Percentiles rank a stretch among this genome's conserved stretches.
These are phyloP conservation scores for Cryptosula pallasiana DNA, from an alignment of 2,888 invertebrate species.

Conservation along the genomic window DNA sequence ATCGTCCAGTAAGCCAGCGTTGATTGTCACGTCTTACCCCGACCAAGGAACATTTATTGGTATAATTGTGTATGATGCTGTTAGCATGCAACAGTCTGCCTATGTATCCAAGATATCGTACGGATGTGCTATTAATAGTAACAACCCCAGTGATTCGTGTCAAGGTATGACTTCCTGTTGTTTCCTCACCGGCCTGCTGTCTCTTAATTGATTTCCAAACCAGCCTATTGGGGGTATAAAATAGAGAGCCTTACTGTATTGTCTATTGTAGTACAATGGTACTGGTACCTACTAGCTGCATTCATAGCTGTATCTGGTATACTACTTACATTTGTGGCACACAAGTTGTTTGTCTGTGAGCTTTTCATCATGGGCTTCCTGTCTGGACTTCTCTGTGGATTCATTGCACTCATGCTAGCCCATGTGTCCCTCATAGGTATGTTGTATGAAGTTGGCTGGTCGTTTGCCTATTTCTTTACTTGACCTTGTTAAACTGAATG, in stretches of 20 bases:
- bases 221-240: neutral
- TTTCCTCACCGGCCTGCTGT: no score
- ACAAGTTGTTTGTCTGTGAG: neutral
- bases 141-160: neutral
- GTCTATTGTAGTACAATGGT: slow-evolving; percentile 11
- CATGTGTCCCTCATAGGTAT: neutral
- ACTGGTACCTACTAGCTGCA: neutral
- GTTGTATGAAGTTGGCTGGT: no score
- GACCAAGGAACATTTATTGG: neutral
- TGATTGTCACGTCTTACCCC: slow-evolving; percentile 8
- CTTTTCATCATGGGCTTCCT: slow-evolving; percentile 5
- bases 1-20: neutral
- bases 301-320: neutral
- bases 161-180: slow-evolving; percentile 4
- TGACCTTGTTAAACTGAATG: no score
- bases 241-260: neutral
- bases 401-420: neutral
- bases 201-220: no score
- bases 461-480: no score
- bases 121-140: slow-evolving; percentile 5
- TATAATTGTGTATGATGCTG: neutral
- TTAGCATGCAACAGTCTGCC: neutral
- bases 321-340: neutral
- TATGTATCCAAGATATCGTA: neutral
- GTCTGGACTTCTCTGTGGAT: neutral